Percentiles rank a stretch among this genome's conserved stretches.
Conservation (phyloP, 2,113 vertebrate species). For the Conger conger region DNA sequence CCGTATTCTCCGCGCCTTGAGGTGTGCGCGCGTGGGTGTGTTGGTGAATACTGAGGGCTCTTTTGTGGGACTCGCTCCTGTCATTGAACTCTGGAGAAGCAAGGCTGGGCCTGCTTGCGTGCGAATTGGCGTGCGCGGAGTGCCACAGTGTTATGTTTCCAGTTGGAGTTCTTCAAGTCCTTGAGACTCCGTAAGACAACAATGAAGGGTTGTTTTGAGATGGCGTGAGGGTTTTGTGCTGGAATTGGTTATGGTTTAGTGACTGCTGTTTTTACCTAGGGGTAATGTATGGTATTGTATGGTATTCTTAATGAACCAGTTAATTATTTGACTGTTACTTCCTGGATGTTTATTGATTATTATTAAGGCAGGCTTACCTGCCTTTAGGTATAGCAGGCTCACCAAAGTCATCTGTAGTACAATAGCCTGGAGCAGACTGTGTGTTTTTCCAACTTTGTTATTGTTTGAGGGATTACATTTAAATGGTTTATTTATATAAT, state of each 20-base stretch:
- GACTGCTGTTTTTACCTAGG: not conserved
- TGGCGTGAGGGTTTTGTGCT: not conserved
- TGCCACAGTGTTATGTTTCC: not conserved
- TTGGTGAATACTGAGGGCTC: not conserved
- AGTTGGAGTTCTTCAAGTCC: not conserved
- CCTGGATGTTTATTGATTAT: constrained; percentile 30
- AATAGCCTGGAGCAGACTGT: not conserved
- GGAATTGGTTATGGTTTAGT: not conserved
- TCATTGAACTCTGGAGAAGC: not conserved
- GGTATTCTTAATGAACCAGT: not conserved
- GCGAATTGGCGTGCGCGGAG: not conserved
- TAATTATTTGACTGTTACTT: constrained; percentile 22
- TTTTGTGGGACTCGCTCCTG: not conserved
- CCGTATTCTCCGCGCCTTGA: not conserved
- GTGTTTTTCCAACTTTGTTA: not conserved
- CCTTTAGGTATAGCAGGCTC: constrained; percentile 16
- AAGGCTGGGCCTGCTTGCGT: not conserved
- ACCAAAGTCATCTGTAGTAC: constrained; percentile 28
- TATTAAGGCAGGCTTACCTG: constrained; percentile 27
- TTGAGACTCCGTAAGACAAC: not conserved
- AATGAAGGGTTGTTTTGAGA: not conserved
- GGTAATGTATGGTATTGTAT: not conserved
- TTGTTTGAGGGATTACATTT: not conserved
- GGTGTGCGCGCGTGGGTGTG: not conserved
- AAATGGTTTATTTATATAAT: not conserved